Conservation (phyloP, 2,888 invertebrate species). For the Strigamia transsilvanica region DNA sequence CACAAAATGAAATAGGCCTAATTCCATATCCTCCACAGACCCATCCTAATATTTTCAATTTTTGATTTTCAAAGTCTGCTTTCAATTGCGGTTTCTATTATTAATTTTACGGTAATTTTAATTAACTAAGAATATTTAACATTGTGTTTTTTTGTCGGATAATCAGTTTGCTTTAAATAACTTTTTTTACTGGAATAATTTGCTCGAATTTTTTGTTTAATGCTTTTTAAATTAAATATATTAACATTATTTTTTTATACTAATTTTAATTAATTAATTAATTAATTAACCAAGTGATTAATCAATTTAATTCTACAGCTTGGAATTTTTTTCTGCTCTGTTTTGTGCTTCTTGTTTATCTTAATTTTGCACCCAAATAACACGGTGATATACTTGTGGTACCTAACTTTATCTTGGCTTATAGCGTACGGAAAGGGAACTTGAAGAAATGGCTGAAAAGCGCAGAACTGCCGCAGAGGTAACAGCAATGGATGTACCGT, state of each 20-base stretch:
- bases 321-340: neutral
- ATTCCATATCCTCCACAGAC: neutral
- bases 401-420: constrained; percentile 43
- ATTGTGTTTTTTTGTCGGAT: constrained; percentile 16
- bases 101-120: neutral
- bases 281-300: neutral
- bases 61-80: neutral
- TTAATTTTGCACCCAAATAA: constrained; percentile 1
- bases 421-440: constrained; percentile 84
- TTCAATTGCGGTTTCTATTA: neutral
- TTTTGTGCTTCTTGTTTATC: constrained; percentile 1
- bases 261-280: neutral
- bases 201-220: neutral
- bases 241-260: neutral
- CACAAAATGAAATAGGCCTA: neutral
- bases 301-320: too few species aligned
- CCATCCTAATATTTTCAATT: neutral
- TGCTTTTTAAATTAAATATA: neutral
- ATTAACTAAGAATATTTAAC: neutral
- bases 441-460: constrained; percentile 72
- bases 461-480: constrained; percentile 50
- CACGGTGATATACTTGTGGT: neutral
- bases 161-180: neutral
- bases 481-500: constrained; percentile 30
- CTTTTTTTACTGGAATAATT: neutral